Percentiles rank a stretch among this genome's conserved stretches.
Conservation (phyloP, 2,888 invertebrate species). For the Meliscaeva auricollis region DNA sequence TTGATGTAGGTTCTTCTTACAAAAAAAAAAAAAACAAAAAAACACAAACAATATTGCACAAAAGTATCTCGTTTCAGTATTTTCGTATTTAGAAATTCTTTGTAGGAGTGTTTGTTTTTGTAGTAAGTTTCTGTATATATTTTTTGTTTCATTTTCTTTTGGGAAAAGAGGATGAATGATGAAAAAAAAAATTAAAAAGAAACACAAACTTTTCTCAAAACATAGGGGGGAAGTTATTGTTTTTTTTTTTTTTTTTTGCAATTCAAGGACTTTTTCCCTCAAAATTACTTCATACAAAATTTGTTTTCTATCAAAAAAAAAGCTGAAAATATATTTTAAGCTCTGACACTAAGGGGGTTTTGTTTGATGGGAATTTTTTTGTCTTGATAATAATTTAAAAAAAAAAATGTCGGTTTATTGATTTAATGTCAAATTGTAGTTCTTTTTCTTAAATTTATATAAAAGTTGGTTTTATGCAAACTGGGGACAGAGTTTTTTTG, state of each 20-base stretch:
- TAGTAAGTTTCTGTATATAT: neutral
- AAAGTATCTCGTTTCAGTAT: constrained; percentile 49
- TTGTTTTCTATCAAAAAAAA: no score
- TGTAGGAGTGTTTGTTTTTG: constrained; percentile 12
- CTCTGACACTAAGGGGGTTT: neutral
- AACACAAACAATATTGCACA: no score
- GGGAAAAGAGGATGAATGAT: neutral
- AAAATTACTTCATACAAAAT: neutral
- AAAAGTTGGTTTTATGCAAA: no score
- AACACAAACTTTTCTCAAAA: neutral
- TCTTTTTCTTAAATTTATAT: no score
- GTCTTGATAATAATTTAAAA: neutral
- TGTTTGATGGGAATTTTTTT: neutral
- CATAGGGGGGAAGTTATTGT: neutral
- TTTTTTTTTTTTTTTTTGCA: neutral
- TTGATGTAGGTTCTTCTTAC: constrained; percentile 58
- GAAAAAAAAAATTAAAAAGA: neutral
- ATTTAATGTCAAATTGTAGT: no score
- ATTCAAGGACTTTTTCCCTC: constrained; percentile 3
- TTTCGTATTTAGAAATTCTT: constrained; percentile 11
- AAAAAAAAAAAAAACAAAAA: neutral
- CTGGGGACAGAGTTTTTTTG: no score
- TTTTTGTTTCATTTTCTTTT: neutral
- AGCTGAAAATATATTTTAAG: neutral
- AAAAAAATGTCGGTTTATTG: no score